Conservation (phyloP, 2,888 invertebrate genomes). For the Griposia aprilina region DNA sequence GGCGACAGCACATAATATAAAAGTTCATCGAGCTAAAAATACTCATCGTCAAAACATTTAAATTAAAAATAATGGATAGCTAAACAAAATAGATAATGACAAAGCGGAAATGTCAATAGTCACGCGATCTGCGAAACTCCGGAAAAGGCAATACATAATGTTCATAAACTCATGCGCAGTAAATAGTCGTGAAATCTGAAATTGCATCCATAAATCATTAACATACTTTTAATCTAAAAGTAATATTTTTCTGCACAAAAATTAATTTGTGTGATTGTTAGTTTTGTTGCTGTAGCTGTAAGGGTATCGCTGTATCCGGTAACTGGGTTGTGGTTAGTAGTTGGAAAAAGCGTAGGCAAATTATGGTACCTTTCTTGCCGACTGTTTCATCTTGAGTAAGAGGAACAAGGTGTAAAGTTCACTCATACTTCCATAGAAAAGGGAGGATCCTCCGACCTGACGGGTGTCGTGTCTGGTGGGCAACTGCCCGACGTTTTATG, state of each 20-base stretch:
- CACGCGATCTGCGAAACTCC: not conserved
- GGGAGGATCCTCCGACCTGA: too few species aligned
- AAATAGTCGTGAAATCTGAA: conserved; percentile 12
- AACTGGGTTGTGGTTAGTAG: not conserved
- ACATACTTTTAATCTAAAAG: not conserved
- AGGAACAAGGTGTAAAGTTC: too few species aligned
- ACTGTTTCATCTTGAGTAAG: too few species aligned
- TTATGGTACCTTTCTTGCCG: too few species aligned
- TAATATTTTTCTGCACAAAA: not conserved
- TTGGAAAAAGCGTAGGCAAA: not conserved
- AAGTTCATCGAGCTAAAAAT: not conserved
- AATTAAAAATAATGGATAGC: not conserved
- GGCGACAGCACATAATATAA: not conserved
- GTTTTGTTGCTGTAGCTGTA: not conserved
- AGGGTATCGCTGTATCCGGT: not conserved
- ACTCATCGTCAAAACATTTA: not conserved
- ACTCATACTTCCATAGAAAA: too few species aligned
- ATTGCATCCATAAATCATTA: conserved; percentile 7
- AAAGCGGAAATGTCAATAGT: conserved; percentile 10
- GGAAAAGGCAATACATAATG: conserved; percentile 2
- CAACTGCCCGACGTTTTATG: too few species aligned
- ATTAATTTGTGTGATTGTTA: not conserved
- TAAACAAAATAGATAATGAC: not conserved
- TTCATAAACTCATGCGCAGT: conserved; percentile 1
- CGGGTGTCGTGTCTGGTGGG: too few species aligned